Percentiles rank a stretch among this genome's conserved stretches.
Conservation (phyloP, 1,140 invertebrate species). For the Bombus huntii region DNA sequence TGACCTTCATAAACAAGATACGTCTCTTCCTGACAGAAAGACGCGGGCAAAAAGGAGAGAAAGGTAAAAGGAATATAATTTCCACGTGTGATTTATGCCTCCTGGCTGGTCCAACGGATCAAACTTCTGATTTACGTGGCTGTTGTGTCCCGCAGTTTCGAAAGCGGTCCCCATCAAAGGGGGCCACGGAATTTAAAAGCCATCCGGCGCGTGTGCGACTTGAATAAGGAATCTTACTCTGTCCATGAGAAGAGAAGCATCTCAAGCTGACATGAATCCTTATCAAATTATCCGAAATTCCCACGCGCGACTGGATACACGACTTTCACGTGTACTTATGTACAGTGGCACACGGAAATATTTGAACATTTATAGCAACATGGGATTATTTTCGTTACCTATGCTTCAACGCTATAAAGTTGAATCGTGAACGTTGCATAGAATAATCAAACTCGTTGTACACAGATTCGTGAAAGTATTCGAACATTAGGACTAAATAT, state of each 20-base stretch:
- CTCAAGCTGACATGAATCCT: slow-evolving; percentile 50
- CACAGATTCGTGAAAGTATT: no score
- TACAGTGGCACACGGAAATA: not conserved
- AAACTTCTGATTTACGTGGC: slow-evolving; percentile 59
- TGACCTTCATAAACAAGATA: slow-evolving; percentile 42
- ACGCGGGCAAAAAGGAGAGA: not conserved
- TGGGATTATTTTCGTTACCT: no score
- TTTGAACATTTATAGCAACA: not conserved
- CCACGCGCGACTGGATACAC: slow-evolving; percentile 48
- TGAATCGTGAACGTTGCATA: not conserved
- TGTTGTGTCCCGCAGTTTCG: slow-evolving; percentile 38
- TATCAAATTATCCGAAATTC: slow-evolving; percentile 69
- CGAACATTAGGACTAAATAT: no score
- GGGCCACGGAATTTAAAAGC: slow-evolving; percentile 58
- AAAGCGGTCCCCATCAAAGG: slow-evolving; percentile 59
- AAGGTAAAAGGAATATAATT: slow-evolving; percentile 27
- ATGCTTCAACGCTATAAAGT: not conserved
- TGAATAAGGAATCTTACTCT: slow-evolving; percentile 61
- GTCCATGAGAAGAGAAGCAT: slow-evolving; percentile 27
- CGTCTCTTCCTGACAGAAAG: not conserved
- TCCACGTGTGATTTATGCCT: slow-evolving; percentile 40
- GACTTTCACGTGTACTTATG: not conserved
- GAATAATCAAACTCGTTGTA: not conserved
- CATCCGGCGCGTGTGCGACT: slow-evolving; percentile 50
- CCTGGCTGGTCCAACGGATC: slow-evolving; percentile 30